A percentile compares a stretch with the other conserved stretches of the same genome.
phyloP scores from a whole-genome alignment of 2,888 invertebrate species.

The Lepeophtheirus nordmannii region DNA sequence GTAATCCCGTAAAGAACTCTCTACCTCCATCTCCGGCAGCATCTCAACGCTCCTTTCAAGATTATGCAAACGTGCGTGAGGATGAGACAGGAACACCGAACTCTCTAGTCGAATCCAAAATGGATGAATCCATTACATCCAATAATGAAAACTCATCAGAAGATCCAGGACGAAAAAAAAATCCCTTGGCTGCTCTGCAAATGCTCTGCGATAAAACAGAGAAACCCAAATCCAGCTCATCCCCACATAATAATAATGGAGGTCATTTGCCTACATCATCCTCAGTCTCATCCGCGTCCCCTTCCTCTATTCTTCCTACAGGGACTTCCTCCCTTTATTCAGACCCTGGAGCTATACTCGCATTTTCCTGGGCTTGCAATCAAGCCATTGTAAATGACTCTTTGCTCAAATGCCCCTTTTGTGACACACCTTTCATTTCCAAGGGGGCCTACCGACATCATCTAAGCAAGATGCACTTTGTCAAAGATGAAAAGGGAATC shows the following conservation, averaged over 20 bases:
- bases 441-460: constrained; percentile 94
- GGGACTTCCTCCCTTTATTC: constrained; percentile 24
- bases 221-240: constrained; percentile 33
- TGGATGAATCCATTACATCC: not conserved
- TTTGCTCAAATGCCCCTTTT: constrained; percentile 83
- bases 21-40: not conserved
- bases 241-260: not conserved
- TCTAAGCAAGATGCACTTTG: constrained; percentile 84
- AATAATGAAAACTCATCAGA: not conserved
- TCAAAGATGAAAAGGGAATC: constrained; percentile 53
- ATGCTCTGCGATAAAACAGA: constrained; percentile 91
- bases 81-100: not conserved
- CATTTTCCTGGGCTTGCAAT: constrained; percentile 87
- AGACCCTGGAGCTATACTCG: constrained; percentile 59
- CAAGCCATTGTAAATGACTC: constrained; percentile 68
- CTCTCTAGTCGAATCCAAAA: not conserved
- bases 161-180: constrained; percentile 32
- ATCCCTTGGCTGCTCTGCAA: constrained; percentile 83
- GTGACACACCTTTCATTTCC: constrained; percentile 87
- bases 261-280: constrained; percentile 25
- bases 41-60: not conserved
- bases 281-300: constrained; percentile 41
- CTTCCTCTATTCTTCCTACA: constrained; percentile 31
- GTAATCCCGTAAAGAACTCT: not conserved
- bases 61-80: not conserved